These are phyloP conservation scores for Eutolmus rufibarbis DNA, from an alignment of 2,888 invertebrate genomes.

Conservation along the genomic window DNA sequence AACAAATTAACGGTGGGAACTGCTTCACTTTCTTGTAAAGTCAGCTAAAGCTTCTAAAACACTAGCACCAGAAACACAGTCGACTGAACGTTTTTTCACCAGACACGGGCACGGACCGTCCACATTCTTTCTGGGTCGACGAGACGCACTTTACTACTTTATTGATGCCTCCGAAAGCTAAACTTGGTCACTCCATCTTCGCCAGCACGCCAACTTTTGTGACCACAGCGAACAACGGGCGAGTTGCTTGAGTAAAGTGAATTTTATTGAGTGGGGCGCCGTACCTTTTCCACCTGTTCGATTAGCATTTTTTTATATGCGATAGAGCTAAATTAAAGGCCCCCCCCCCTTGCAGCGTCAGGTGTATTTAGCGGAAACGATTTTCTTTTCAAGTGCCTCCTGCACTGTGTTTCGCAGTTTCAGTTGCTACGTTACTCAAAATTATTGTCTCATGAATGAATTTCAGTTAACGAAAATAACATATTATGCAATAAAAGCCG, in stretches of 20 bases:
- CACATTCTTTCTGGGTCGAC: neutral
- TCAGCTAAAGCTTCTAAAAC: neutral
- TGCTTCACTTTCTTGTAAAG: neutral
- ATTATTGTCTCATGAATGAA: neutral
- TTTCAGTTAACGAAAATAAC: neutral
- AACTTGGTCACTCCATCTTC: neutral
- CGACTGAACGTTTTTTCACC: neutral
- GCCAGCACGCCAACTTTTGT: neutral
- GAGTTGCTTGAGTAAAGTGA: neutral
- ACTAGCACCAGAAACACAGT: neutral
- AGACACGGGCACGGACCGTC: neutral
- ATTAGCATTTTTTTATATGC: neutral
- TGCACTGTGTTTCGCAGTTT: neutral
- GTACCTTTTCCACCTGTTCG: constrained; percentile 9
- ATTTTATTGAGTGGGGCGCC: neutral
- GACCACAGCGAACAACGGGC: neutral
- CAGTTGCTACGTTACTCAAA: constrained; percentile 9
- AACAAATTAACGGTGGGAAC: neutral
- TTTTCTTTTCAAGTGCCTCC: neutral
- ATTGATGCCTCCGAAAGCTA: neutral
- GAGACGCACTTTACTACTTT: neutral
- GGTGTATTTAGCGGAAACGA: neutral
- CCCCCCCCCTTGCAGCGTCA: neutral
- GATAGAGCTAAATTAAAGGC: neutral
- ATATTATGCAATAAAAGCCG: neutral